phyloP scores from a whole-genome alignment of 2,888 invertebrate genomes.

The Eristalinus sepulchralis region DNA sequence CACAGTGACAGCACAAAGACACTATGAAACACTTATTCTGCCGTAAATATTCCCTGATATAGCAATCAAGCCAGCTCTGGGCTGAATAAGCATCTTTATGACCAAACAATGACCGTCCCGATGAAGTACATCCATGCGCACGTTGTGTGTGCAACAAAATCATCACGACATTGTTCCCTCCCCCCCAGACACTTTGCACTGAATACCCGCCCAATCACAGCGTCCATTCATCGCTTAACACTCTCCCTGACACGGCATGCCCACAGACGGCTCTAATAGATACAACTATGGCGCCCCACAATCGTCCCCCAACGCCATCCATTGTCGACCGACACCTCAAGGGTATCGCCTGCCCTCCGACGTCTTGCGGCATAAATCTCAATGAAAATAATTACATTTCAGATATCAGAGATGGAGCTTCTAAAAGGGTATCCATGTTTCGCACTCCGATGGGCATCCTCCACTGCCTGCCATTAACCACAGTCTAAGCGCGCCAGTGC shows the following conservation, averaged over 20 bases:
- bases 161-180: neutral
- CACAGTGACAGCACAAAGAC: neutral
- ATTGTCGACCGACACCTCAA: constrained; percentile 17
- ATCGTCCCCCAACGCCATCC: neutral
- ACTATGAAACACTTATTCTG: neutral
- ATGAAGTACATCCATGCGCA: neutral
- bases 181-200: neutral
- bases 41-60: neutral
- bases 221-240: neutral
- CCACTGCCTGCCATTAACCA: constrained; percentile 38
- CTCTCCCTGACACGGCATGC: neutral
- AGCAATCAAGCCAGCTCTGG: neutral
- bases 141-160: neutral
- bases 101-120: neutral
- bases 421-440: constrained; percentile 70
- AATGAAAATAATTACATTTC: constrained; percentile 56
- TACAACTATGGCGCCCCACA: neutral
- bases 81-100: neutral
- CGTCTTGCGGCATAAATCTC: constrained; percentile 48
- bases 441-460: constrained; percentile 38
- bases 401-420: constrained; percentile 51
- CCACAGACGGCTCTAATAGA: neutral
- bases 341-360: neutral
- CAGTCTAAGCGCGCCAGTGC: neutral
- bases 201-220: constrained; percentile 13